phyloP scores from a whole-genome alignment of 2,888 invertebrate species.

The Campopleginae sp. region DNA sequence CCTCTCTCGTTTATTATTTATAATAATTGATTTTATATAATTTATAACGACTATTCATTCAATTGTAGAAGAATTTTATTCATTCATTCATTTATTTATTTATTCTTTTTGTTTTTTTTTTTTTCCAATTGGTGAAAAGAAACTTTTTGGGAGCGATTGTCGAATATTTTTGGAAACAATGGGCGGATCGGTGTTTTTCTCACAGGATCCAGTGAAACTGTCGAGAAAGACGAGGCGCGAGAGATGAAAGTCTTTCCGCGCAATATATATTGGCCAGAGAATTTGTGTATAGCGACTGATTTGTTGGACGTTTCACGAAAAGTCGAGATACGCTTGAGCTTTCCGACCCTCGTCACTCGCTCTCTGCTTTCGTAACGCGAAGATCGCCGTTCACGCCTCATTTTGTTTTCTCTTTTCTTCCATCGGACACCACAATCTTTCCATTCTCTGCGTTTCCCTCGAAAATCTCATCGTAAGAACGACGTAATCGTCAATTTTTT shows the following conservation, averaged over 20 bases:
- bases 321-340: conserved; percentile 39
- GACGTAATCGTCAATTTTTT: neutral
- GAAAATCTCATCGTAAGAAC: neutral
- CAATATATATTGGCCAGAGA: conserved; percentile 16
- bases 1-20: no score
- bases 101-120: no score
- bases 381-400: conserved; percentile 31
- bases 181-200: conserved; percentile 1
- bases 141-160: neutral
- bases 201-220: conserved; percentile 10
- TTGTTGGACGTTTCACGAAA: conserved; percentile 56
- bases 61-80: no score
- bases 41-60: no score
- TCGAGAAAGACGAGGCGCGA: neutral
- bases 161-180: conserved; percentile 16
- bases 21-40: no score
- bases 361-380: conserved; percentile 44
- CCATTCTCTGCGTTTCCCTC: neutral
- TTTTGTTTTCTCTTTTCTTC: neutral
- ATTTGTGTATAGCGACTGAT: conserved; percentile 38
- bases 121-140: neutral
- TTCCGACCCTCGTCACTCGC: conserved; percentile 48
- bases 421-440: neutral
- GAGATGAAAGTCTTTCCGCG: neutral
- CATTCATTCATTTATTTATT: no score